Evolutionary conservation across 2,113 vertebrate genomes (phyloP).

Genomic region (Neolamprologus brichardi): DNA sequence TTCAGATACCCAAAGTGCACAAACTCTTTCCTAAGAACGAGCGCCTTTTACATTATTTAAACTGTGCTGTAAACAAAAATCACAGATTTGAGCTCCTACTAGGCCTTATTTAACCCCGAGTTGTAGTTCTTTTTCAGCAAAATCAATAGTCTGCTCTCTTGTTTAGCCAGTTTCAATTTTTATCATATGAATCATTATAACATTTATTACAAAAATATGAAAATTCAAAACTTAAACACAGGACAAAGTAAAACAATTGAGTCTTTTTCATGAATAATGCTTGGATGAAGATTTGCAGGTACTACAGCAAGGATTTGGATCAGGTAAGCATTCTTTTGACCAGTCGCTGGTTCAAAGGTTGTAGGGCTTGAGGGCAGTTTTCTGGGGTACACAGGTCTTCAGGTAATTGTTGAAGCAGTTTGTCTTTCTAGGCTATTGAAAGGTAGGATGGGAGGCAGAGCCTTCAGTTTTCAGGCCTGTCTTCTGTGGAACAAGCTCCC

Average conservation of each 20-base stretch:
- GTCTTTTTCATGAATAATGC: neutral
- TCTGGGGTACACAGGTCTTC: neutral
- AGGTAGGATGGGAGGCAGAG: neutral
- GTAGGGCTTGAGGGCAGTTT: neutral
- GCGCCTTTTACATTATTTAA: accelerated
- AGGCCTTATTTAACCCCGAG: neutral
- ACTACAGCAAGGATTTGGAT: neutral
- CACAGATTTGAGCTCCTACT: neutral
- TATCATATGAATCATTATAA: neutral
- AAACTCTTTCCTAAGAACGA: neutral
- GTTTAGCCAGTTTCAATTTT: neutral
- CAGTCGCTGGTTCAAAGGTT: neutral
- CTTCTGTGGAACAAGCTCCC: neutral
- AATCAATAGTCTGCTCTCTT: neutral
- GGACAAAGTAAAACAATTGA: neutral
- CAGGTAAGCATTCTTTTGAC: neutral
- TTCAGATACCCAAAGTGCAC: neutral
- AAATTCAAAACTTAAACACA: neutral
- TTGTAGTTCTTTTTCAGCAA: neutral
- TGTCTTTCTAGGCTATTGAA: neutral
- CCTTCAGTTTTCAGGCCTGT: neutral
- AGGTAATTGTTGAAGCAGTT: neutral
- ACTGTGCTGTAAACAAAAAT: neutral
- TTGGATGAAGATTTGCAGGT: neutral
- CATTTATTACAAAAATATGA: neutral